phyloP scores from a whole-genome alignment of 2,797 vertebrate species.

The Picus viridis region DNA sequence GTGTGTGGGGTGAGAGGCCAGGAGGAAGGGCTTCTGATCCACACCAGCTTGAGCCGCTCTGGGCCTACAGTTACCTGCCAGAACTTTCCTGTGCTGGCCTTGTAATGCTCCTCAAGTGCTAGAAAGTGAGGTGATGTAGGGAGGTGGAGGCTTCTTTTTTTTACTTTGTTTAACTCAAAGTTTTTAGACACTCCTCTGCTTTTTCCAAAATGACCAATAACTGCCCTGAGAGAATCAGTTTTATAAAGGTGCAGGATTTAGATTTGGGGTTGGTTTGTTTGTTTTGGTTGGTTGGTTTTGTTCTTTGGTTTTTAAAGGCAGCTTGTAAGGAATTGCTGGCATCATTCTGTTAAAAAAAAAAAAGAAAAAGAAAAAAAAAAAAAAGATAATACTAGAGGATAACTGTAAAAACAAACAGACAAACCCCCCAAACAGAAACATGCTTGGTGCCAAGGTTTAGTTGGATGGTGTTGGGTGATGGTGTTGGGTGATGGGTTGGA shows the following conservation, averaged over 20 bases:
- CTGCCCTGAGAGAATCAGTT: not conserved
- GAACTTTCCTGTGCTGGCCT: not conserved
- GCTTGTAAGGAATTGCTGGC: not conserved
- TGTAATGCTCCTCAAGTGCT: not conserved
- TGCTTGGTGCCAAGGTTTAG: too few species aligned
- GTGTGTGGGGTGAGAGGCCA: not conserved
- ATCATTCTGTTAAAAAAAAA: not conserved
- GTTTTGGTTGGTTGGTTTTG: too few species aligned
- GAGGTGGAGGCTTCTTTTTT: not conserved
- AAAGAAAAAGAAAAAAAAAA: not conserved
- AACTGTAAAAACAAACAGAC: not conserved
- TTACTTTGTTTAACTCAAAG: not conserved
- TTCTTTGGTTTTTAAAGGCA: not conserved
- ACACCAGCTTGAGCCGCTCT: too few species aligned
- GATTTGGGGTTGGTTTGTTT: too few species aligned
- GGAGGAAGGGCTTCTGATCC: not conserved
- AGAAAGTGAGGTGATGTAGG: accelerated
- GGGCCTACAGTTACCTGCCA: not conserved
- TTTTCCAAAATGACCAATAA: not conserved
- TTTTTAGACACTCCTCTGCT: not conserved
- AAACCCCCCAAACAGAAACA: not conserved
- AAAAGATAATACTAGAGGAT: not conserved
- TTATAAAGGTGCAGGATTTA: not conserved
- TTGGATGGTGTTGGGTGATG: too few species aligned
- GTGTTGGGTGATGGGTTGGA: too few species aligned